Evolutionary conservation across 1,140 invertebrate genomes (phyloP).

Genomic region (Melipona quadrifasciata): DNA sequence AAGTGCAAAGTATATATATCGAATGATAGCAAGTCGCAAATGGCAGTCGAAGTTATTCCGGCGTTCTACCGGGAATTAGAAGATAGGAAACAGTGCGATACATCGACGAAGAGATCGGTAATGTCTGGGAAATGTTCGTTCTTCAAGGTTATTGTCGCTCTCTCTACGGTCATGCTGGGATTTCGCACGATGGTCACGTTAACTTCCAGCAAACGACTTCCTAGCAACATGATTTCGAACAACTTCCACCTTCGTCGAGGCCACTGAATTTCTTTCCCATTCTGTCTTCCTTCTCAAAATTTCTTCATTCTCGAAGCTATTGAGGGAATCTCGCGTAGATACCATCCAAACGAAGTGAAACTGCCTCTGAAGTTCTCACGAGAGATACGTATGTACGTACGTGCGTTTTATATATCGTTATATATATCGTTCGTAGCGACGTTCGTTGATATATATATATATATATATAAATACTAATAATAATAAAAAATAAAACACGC

Average conservation of each 20-base stretch:
- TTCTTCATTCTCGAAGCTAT: neutral
- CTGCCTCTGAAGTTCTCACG: neutral
- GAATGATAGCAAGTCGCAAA: neutral
- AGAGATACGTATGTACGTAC: no score
- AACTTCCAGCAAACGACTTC: constrained; percentile 24
- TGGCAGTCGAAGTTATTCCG: neutral
- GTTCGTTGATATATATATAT: no score
- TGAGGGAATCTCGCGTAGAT: neutral
- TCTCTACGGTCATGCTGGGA: constrained; percentile 54
- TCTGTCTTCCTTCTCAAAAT: neutral
- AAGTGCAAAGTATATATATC: neutral
- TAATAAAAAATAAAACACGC: no score
- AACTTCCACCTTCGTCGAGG: neutral
- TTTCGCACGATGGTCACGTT: constrained; percentile 61
- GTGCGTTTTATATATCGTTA: no score
- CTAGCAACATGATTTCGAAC: constrained; percentile 24
- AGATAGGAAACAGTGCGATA: constrained; percentile 15
- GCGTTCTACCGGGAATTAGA: neutral
- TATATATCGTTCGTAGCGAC: no score
- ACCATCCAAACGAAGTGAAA: neutral
- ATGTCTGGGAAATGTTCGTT: constrained; percentile 46
- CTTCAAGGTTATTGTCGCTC: constrained; percentile 50
- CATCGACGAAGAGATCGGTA: constrained; percentile 51
- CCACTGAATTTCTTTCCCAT: neutral
- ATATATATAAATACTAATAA: no score